These are phyloP conservation scores for Pampusana beccarii DNA, from an alignment of 2,113 vertebrate species.

Conservation along the genomic window DNA sequence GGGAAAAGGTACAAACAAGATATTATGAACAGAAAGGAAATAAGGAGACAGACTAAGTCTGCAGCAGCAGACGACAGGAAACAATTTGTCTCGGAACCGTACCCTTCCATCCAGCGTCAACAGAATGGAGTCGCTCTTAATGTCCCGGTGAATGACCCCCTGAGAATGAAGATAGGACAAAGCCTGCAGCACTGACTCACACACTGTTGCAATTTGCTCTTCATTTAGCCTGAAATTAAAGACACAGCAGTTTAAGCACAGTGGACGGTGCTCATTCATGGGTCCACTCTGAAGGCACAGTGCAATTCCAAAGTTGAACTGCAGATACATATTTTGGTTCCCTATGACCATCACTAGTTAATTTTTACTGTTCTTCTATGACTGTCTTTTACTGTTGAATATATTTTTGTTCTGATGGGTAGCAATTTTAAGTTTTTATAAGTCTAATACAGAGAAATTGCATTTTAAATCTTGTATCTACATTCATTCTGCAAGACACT, in stretches of 20 bases:
- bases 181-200: conserved; percentile 95
- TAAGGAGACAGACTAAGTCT: background rate
- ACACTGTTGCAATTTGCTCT: conserved; percentile 98
- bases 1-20: background rate
- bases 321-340: background rate
- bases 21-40: background rate
- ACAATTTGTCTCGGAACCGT: background rate
- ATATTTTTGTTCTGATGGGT: background rate
- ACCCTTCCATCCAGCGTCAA: conserved; percentile 94
- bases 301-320: background rate
- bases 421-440: background rate
- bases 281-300: background rate
- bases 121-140: conserved; percentile 98
- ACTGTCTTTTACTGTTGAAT: background rate
- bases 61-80: background rate
- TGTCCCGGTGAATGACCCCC: conserved; percentile 97
- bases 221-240: conserved; percentile 86
- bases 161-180: conserved; percentile 96
- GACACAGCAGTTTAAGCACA: background rate
- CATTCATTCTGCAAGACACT: background rate
- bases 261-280: fast-evolving
- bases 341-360: background rate
- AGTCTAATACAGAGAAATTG: background rate
- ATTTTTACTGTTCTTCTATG: background rate
- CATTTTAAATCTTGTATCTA: background rate